A percentile compares a stretch with the other conserved stretches of the same genome.
Evolutionary conservation across 1,140 invertebrate genomes (phyloP).

Genomic region (Dendrolimus punctatus): DNA sequence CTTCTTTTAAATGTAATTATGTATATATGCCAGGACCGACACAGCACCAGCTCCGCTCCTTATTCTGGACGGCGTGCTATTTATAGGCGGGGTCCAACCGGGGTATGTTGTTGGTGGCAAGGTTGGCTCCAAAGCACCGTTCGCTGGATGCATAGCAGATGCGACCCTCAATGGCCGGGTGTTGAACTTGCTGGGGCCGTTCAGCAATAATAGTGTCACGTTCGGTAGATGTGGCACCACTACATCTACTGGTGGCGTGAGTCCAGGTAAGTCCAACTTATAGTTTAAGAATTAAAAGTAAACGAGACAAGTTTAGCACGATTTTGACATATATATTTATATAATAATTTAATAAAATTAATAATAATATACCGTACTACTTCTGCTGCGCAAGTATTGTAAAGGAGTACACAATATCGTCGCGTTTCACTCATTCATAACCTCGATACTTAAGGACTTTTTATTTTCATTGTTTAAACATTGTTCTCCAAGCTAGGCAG

Average conservation of each 20-base stretch:
- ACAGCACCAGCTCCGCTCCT: conserved; percentile 72
- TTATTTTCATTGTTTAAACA: no score
- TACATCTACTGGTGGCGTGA: conserved; percentile 38
- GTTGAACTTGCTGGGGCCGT: conserved; percentile 79
- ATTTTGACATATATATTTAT: no score
- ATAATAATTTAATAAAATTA: no score
- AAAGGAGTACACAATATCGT: no score
- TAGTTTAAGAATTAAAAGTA: no score
- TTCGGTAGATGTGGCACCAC: conserved; percentile 52
- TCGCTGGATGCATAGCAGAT: conserved; percentile 90
- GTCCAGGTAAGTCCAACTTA: conserved; percentile 29
- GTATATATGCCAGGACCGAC: conserved; percentile 62
- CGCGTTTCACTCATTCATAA: no score
- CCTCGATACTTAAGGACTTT: no score
- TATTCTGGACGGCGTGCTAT: conserved; percentile 79
- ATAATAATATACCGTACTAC: no score
- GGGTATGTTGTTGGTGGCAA: conserved; percentile 63
- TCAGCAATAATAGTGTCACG: conserved; percentile 42
- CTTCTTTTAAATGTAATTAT: neutral
- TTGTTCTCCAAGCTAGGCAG: no score
- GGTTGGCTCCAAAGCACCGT: conserved; percentile 66
- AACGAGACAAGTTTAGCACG: no score
- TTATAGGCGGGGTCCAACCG: conserved; percentile 87
- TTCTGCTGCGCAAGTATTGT: no score
- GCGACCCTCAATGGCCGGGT: conserved; percentile 86